Conservation (phyloP, 30 jellyfish, hydroid and myxozoan genomes). For the Turritopsis rubra region DNA sequence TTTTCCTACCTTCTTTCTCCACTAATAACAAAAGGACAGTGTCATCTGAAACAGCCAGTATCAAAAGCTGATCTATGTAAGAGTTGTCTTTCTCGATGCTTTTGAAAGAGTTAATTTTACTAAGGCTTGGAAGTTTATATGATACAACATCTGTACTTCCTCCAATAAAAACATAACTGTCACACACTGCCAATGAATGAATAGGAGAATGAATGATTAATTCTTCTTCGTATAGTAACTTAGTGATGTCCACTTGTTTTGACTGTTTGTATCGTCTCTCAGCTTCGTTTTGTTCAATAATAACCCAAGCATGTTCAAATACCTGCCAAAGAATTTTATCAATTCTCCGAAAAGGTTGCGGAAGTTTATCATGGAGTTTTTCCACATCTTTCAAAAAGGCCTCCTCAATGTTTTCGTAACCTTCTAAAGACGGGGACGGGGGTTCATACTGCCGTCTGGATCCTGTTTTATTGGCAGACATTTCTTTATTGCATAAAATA, state of each 20-base stretch:
- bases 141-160: not conserved
- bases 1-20: not conserved
- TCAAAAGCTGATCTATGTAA: not conserved
- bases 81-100: not conserved
- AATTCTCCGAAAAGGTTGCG: slow-evolving; percentile 42
- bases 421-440: slow-evolving; percentile 7
- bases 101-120: slow-evolving; percentile 5
- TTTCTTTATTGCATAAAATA: too few species aligned
- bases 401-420: not conserved
- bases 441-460: not conserved
- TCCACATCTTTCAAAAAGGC: slow-evolving; percentile 21
- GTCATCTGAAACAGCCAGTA: not conserved
- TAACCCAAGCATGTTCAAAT: slow-evolving; percentile 31
- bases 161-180: slow-evolving; percentile 16
- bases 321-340: slow-evolving; percentile 25
- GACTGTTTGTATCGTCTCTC: not conserved
- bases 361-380: slow-evolving; percentile 29
- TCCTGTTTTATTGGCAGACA: not conserved
- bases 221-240: slow-evolving; percentile 28
- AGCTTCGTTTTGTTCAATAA: slow-evolving; percentile 22
- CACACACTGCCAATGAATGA: not conserved
- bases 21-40: not conserved
- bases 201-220: not conserved
- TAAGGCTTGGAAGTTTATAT: slow-evolving; percentile 27
- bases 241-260: not conserved